phyloP scores from a whole-genome alignment of 1,140 invertebrate genomes.

The Drosophila lacertosa region DNA sequence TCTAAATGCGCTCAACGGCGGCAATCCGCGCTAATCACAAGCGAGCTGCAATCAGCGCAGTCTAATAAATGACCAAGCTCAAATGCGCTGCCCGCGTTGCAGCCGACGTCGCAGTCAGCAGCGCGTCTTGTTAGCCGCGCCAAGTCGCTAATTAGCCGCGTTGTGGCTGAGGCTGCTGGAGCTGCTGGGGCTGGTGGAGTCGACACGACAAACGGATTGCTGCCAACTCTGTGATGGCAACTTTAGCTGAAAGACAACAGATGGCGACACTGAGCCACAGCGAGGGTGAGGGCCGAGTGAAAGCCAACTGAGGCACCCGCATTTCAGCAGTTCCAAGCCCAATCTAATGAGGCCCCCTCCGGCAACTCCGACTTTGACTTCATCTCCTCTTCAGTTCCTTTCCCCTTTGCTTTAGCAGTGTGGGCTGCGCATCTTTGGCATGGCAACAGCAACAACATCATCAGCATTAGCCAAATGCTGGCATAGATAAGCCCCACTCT shows the following conservation, averaged over 20 bases:
- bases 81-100: conserved; percentile 4
- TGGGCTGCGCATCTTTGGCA: conserved; percentile 1
- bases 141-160: conserved; percentile 74
- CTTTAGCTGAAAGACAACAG: too few relatives aligned
- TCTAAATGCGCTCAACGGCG: conserved; percentile 49
- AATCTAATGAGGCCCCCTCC: conserved; percentile 13
- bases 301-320: conserved; percentile 29
- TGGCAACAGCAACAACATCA: conserved; percentile 14
- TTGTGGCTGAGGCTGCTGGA: conserved; percentile 61
- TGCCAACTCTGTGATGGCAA: conserved; percentile 17
- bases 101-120: conserved; percentile 20
- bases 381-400: neutral
- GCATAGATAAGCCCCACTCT: conserved; percentile 4
- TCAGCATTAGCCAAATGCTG: conserved; percentile 15
- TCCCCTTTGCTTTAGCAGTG: conserved; percentile 8
- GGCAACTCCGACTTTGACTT: too few relatives aligned
- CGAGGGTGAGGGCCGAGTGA: too few relatives aligned
- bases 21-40: too few relatives aligned
- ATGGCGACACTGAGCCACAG: too few relatives aligned
- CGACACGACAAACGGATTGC: conserved; percentile 26
- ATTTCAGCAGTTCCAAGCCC: conserved; percentile 17
- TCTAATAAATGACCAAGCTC: conserved; percentile 61
- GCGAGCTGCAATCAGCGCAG: conserved; percentile 16
- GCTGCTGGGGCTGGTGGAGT: conserved; percentile 45
- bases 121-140: conserved; percentile 36